Evolutionary conservation across 2,888 invertebrate species (phyloP), one percentile per base, ranked within the genome.

Genomic region (Spialia ferax): DNA sequence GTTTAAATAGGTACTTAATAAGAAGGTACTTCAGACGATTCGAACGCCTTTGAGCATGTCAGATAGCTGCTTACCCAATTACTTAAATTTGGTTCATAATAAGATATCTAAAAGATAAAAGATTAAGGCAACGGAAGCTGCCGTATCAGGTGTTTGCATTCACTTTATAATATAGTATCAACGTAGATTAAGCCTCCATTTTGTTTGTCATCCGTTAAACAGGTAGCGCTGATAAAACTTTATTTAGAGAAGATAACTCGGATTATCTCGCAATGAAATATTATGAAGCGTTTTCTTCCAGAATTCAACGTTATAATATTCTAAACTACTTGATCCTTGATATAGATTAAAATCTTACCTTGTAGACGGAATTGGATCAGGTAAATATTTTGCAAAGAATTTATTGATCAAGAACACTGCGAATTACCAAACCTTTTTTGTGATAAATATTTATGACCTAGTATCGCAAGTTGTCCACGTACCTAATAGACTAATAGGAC

Each of bases 81-180:
- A 65, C 35, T 65, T 67, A 71, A 70, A 69, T 71, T 69, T 71
- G 65, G 68, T 71, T 71, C 68, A 71, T 68, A 74, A 76, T 71
- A 71, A 73, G 70, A 79, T 78, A 78, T 79, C 77, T 75, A 68
- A 83, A 69, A 84, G 87, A 88, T 88, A 88, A 87, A 80, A 87
- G 87, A 88, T 89, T 87, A 90, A 80, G 73, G 77, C 79, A 80
- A 86, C 90, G 93, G 93, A 92, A 90, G 93, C 91, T 89, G 88
- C 83, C 83, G 79, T 82, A 80, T 79, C 81, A 79, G 77, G 73
- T 91, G 91, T 93, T 93, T 91, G 85, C 85, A 57, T 82, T 81
- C 76, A 79, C 76, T 77, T 82, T 85, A 83, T 80, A 81, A 82
- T 85, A 85, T 86, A 84, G 85, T 91, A 86, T 89, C 89, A 88